A percentile compares a stretch with the other conserved stretches of the same genome.
Conservation (phyloP, 2,797 vertebrate genomes). For the Pteropus rufus region DNA sequence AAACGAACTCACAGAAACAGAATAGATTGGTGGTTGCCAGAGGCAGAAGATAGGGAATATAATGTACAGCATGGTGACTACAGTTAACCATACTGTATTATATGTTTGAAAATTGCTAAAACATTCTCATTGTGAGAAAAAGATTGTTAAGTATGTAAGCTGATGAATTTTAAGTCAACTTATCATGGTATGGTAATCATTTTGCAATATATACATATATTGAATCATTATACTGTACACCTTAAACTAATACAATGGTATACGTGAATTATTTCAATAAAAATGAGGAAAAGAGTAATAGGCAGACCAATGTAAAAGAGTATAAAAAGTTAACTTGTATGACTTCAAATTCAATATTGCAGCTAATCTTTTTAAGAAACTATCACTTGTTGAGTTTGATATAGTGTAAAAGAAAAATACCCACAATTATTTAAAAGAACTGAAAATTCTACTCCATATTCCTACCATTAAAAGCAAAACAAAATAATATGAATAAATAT, state of each 20-base stretch:
- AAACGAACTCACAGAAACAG: neutral
- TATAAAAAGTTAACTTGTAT: neutral
- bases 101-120: neutral
- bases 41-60: too few relatives aligned
- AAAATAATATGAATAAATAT: neutral
- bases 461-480: neutral
- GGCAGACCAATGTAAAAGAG: neutral
- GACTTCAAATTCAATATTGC: neutral
- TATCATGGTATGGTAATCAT: neutral
- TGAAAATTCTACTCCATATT: neutral
- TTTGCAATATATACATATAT: neutral
- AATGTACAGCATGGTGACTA: neutral
- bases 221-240: neutral
- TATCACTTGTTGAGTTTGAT: neutral
- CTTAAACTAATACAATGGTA: neutral
- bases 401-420: neutral
- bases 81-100: neutral
- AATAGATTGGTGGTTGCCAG: neutral
- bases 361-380: neutral
- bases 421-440: neutral
- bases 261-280: neutral
- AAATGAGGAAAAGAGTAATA: neutral
- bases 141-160: neutral
- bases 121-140: neutral
- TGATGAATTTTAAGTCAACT: neutral